Conservation (phyloP, 1,140 invertebrate species). For the Ostrea edulis region DNA sequence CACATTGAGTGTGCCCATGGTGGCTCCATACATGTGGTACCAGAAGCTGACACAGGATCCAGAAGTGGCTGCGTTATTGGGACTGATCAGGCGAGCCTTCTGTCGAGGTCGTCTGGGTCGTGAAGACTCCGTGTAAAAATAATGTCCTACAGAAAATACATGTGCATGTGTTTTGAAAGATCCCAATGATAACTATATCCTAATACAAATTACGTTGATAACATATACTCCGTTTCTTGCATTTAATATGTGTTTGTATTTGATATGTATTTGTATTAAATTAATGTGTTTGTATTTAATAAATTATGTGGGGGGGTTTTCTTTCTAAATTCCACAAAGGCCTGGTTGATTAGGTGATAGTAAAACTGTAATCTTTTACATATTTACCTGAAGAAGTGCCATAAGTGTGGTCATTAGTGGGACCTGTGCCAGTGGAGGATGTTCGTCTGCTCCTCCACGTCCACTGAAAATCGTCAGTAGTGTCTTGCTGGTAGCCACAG, state of each 20-base stretch:
- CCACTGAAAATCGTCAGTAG: constrained; percentile 75
- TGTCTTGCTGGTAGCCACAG: constrained; percentile 71
- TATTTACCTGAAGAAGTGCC: constrained; percentile 64
- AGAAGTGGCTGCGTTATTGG: constrained; percentile 55
- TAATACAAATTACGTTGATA: no score
- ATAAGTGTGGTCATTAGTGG: constrained; percentile 73
- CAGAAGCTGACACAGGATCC: constrained; percentile 70
- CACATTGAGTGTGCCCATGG: constrained; percentile 69
- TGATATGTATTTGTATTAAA: no score
- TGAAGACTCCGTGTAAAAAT: constrained; percentile 76
- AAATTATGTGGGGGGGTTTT: no score
- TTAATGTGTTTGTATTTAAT: no score
- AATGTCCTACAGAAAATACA: constrained; percentile 62
- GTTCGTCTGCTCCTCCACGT: constrained; percentile 68
- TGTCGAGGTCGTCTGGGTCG: constrained; percentile 61
- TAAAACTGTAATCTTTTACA: no score
- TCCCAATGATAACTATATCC: no score
- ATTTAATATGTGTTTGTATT: no score
- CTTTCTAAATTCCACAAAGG: no score
- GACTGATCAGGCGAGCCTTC: constrained; percentile 66
- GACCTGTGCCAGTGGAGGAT: constrained; percentile 67
- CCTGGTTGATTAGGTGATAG: no score
- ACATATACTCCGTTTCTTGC: no score
- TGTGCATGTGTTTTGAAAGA: not conserved
- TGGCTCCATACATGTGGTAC: constrained; percentile 74